Base-by-base conservation (phyloP, 2,888 invertebrate genomes). In the Mythimna ferrago region DNA sequence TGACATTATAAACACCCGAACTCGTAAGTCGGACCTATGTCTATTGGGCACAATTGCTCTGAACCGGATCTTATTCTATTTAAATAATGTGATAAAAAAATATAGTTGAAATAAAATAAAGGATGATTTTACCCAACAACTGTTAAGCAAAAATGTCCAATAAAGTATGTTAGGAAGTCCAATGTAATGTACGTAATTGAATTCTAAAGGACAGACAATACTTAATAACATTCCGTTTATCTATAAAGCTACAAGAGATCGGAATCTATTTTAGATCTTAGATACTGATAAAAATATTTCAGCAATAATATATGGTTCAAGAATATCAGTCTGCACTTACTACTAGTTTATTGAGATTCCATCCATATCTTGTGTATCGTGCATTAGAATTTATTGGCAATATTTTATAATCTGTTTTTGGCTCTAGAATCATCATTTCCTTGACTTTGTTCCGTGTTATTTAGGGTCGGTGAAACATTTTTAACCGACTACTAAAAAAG, bases 211-310 rank as follows among this genome's bases (percentile, higher is more conserved):
- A 35, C 48, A 6, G n/a, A 4, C 44, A 5, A 71, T 35, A 26
- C 53, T 19, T 26, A 21, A 10, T 14, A 53, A 53, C 69, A 53
- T 53, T 4, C 21, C 51, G 38, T 64, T 53, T 44, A 66, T 54
- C n/a, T 53, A 32, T 32, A 32, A 65, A 54, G 32, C 38, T 19
- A 19, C 19, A 51, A 58, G 21, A 53, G 32, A 66, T 66, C 19
- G 4, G 3, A 38, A 38, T 76, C 60, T 76, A 76, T 76, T 76
- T 70, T 11, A 1, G 57, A 76, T 5, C 58, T 16, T 21, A 57
- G 38, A 56, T 61, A 65, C 21, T 32, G 32, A 54, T 76, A 76
- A 76, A 76, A 70, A 76, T 76, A 70, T 63, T 64, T 54, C 21
- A 38, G 44, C 44, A 64, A 54, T 60, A 66, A n/a, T 60, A 73